A percentile compares a stretch with the other conserved stretches of the same genome.
phyloP scores from a whole-genome alignment of 2,888 invertebrate species.

The Arrhopalites spinosus region DNA sequence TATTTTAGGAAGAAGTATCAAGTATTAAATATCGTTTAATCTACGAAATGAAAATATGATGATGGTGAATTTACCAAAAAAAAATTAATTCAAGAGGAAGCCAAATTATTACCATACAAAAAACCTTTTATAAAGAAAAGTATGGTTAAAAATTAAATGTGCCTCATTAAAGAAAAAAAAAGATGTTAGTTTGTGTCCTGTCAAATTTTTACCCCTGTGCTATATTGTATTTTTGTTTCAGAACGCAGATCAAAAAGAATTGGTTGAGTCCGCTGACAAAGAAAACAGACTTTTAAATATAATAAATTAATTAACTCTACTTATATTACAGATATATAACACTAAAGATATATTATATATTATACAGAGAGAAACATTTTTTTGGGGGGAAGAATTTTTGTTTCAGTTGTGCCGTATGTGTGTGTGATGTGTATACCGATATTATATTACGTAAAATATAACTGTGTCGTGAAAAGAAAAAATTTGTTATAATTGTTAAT shows the following conservation, averaged over 20 bases:
- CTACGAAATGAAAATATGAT: too few species aligned
- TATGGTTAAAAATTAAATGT: not conserved
- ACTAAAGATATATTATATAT: not conserved
- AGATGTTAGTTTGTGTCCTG: not conserved
- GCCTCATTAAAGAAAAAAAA: not conserved
- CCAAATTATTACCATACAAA: too few species aligned
- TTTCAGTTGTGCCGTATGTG: conserved; percentile 26
- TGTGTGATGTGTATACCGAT: conserved; percentile 16
- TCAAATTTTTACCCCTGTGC: conserved; percentile 11
- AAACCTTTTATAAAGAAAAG: too few species aligned
- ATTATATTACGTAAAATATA: conserved; percentile 19
- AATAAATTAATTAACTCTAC: conserved; percentile 4
- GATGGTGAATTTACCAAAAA: too few species aligned
- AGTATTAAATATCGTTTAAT: not conserved
- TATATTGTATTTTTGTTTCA: conserved; percentile 49
- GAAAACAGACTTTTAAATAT: conserved; percentile 27
- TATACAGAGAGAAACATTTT: conserved; percentile 5
- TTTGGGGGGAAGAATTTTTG: conserved; percentile 3
- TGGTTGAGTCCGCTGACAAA: conserved; percentile 47
- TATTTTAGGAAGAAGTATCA: not conserved
- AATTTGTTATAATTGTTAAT: not conserved
- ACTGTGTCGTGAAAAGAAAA: not conserved
- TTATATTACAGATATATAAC: not conserved
- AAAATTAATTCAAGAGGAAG: too few species aligned
- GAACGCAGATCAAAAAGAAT: conserved; percentile 57